Evolutionary conservation across 2,888 invertebrate species (phyloP).

Genomic region (Chymomyza amoena): DNA sequence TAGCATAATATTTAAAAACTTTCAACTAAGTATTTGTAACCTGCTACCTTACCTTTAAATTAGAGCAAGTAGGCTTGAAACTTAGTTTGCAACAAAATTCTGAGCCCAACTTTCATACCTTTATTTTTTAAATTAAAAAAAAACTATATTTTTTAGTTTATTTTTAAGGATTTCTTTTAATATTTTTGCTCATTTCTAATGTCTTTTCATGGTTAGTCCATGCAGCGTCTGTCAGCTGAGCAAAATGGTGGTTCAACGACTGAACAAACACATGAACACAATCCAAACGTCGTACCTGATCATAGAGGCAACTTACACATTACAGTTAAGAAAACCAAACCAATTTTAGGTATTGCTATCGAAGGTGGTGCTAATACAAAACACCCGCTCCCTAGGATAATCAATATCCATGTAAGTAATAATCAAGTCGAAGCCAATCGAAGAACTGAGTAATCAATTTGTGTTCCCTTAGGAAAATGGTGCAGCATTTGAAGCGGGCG

Average conservation of each 20-base stretch:
- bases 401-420: constrained; percentile 93
- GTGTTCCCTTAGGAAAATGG: constrained; percentile 89
- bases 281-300: constrained; percentile 87
- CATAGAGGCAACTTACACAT: constrained; percentile 93
- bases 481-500: constrained; percentile 94
- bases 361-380: constrained; percentile 98
- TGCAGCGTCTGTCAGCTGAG: constrained; percentile 86
- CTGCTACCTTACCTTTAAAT: constrained; percentile 4
- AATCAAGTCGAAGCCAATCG: fast-evolving
- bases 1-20: neutral
- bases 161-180: neutral
- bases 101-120: neutral
- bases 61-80: constrained; percentile 38
- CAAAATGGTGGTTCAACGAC: constrained; percentile 81
- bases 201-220: constrained; percentile 80
- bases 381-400: constrained; percentile 95
- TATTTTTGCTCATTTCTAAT: constrained; percentile 5
- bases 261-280: constrained; percentile 79
- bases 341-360: constrained; percentile 96
- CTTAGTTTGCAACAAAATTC: constrained; percentile 7
- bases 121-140: neutral
- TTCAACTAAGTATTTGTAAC: neutral
- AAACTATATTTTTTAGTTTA: neutral
- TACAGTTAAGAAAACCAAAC: constrained; percentile 94
- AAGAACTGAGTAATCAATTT: neutral